A percentile compares a stretch with the other conserved stretches of the same genome.
Conservation (phyloP, 2,888 invertebrate species). For the Pachymerium ferrugineum region DNA sequence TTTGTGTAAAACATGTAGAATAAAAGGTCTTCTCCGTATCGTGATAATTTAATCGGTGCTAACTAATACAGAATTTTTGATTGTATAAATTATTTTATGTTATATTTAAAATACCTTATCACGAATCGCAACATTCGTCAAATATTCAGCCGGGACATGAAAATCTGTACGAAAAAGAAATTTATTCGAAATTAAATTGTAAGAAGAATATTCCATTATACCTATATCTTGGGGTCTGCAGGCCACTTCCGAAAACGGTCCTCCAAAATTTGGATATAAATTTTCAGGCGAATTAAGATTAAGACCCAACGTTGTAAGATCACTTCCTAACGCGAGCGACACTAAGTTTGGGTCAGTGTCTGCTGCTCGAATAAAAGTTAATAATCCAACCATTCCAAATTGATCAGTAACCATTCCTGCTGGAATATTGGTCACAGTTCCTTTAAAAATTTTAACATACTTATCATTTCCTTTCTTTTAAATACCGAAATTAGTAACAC, state of each 20-base stretch:
- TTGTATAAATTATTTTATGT: background rate
- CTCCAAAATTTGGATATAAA: conserved; percentile 96
- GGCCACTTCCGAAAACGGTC: conserved; percentile 97
- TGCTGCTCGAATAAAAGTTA: conserved; percentile 96
- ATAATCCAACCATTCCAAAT: conserved; percentile 96
- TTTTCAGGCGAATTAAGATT: conserved; percentile 98
- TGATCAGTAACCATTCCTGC: conserved; percentile 98
- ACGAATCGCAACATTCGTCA: conserved; percentile 91
- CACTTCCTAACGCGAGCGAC: conserved; percentile 93
- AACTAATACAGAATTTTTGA: conserved; percentile 52
- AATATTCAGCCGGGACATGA: conserved; percentile 96
- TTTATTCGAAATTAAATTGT: conserved; percentile 19
- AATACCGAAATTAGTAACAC: conserved; percentile 36
- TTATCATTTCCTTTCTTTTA: no score
- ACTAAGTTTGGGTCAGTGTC: conserved; percentile 96
- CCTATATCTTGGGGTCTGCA: conserved; percentile 95
- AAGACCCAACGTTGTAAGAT: conserved; percentile 93
- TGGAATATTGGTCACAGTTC: conserved; percentile 97
- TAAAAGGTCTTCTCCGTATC: conserved; percentile 97
- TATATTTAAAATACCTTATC: conserved; percentile 46
- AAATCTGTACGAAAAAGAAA: conserved; percentile 63
- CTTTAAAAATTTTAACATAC: no score
- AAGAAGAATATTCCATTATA: conserved; percentile 36
- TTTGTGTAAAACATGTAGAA: conserved; percentile 99
- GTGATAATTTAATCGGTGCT: conserved; percentile 89